A percentile compares a stretch with the other conserved stretches of the same genome.
phyloP scores from a whole-genome alignment of 1,140 invertebrate species.

The Arctopsyche grandis region DNA sequence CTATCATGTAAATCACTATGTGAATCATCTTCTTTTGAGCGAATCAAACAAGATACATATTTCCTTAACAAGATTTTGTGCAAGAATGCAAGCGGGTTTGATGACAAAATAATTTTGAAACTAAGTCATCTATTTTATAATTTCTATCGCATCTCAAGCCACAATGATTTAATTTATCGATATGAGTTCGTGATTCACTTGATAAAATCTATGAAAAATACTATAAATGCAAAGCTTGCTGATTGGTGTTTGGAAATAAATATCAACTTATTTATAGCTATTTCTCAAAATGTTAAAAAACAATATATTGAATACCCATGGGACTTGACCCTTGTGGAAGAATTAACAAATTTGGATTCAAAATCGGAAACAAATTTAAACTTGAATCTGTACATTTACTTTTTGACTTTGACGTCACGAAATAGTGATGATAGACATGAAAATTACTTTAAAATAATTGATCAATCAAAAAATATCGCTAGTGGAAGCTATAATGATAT shows the following conservation, averaged over 20 bases:
- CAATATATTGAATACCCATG: slow-evolving; percentile 42
- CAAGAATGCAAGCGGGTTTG: background rate
- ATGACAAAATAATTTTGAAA: background rate
- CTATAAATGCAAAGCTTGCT: background rate
- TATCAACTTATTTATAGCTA: background rate
- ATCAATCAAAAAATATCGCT: slow-evolving; percentile 61
- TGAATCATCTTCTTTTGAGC: slow-evolving; percentile 56
- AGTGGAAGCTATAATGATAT: slow-evolving; percentile 1
- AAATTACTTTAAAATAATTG: slow-evolving; percentile 57
- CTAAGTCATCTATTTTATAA: slow-evolving; percentile 52
- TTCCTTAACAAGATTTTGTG: slow-evolving; percentile 47
- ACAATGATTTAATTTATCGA: slow-evolving; percentile 54
- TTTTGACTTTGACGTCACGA: slow-evolving; percentile 56
- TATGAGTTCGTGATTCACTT: slow-evolving; percentile 45
- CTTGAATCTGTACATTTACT: slow-evolving; percentile 57
- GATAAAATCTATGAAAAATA: background rate
- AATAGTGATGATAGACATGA: background rate
- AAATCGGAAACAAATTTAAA: slow-evolving; percentile 52
- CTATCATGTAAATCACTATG: slow-evolving; percentile 54
- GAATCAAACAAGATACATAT: slow-evolving; percentile 58
- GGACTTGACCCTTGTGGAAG: slow-evolving; percentile 44
- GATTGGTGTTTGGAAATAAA: slow-evolving; percentile 22
- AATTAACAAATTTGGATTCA: slow-evolving; percentile 20
- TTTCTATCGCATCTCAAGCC: slow-evolving; percentile 57
- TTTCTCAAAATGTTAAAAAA: background rate